Conservation (phyloP, 2,113 vertebrate genomes). For the Misgurnus mizolepis region DNA sequence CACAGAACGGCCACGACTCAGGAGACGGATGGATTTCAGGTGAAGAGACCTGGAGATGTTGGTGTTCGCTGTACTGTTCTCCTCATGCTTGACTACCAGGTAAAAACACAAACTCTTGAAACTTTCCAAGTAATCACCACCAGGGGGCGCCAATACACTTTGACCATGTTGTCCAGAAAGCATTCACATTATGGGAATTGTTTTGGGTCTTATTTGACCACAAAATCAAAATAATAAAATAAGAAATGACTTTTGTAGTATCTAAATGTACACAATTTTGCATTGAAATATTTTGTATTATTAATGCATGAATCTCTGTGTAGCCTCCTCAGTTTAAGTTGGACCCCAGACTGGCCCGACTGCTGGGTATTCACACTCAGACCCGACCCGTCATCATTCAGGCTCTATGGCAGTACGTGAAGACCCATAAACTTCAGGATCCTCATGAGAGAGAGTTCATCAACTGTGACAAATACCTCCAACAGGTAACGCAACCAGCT, state of each 20-base stretch:
- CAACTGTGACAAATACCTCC: constrained; percentile 89
- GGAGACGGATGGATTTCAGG: constrained; percentile 99
- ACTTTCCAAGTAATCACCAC: neutral
- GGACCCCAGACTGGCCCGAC: constrained; percentile 85
- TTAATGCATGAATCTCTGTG: neutral
- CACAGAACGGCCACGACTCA: constrained; percentile 98
- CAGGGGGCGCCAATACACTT: neutral
- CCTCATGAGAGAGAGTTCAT: constrained; percentile 88
- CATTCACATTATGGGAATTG: too few species aligned
- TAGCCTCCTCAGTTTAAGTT: constrained; percentile 73
- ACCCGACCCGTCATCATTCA: constrained; percentile 89
- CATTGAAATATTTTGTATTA: neutral
- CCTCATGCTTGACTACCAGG: constrained; percentile 99
- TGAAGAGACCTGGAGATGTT: constrained; percentile 96
- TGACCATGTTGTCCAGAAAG: too few species aligned
- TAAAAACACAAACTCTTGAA: constrained; percentile 52
- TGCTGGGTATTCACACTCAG: constrained; percentile 88
- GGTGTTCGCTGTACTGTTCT: constrained; percentile 97
- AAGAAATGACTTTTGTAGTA: too few species aligned
- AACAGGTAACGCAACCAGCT: constrained; percentile 74
- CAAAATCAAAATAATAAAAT: too few species aligned
- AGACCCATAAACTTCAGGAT: constrained; percentile 90
- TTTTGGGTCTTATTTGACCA: neutral
- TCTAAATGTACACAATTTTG: neutral
- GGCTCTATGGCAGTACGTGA: constrained; percentile 90